Percentiles rank a stretch among this genome's conserved stretches.
Evolutionary conservation across 2,888 invertebrate species (phyloP).

Genomic region (Ennomos fuscantarius): DNA sequence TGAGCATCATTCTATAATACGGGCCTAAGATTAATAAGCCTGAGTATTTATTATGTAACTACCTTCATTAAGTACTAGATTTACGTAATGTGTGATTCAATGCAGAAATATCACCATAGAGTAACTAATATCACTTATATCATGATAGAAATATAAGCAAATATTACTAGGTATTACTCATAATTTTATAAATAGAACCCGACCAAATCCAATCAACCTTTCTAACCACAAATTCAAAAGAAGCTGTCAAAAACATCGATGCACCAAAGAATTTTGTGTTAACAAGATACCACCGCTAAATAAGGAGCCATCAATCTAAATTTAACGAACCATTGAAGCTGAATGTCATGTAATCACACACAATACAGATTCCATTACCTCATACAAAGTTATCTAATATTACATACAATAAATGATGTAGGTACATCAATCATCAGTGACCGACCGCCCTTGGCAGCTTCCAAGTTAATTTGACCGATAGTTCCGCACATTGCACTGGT

Average conservation of each 20-base stretch:
- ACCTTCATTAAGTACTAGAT: too few species aligned
- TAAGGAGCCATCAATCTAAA: slow-evolving; percentile 16
- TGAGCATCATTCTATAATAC: too few species aligned
- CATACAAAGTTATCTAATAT: slow-evolving; percentile 7
- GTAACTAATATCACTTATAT: too few species aligned
- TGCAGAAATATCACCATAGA: too few species aligned
- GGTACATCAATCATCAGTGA: slow-evolving; percentile 21
- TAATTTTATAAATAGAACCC: neutral
- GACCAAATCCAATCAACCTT: neutral
- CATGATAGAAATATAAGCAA: too few species aligned
- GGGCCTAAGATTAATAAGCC: too few species aligned
- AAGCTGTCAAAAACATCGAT: slow-evolving; percentile 6
- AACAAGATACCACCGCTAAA: neutral
- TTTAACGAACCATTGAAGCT: slow-evolving; percentile 26
- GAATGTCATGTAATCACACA: slow-evolving; percentile 21
- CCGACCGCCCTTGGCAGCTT: slow-evolving; percentile 23
- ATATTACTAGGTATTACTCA: neutral
- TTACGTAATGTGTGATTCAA: too few species aligned
- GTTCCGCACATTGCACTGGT: slow-evolving; percentile 1
- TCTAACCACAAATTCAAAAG: slow-evolving; percentile 1
- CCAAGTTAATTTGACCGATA: neutral
- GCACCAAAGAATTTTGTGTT: slow-evolving; percentile 8
- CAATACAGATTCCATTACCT: slow-evolving; percentile 20
- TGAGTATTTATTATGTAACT: too few species aligned
- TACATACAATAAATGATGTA: slow-evolving; percentile 15